Conservation (phyloP, 2,113 vertebrate genomes). For the Periophthalmodon schlosseri region DNA sequence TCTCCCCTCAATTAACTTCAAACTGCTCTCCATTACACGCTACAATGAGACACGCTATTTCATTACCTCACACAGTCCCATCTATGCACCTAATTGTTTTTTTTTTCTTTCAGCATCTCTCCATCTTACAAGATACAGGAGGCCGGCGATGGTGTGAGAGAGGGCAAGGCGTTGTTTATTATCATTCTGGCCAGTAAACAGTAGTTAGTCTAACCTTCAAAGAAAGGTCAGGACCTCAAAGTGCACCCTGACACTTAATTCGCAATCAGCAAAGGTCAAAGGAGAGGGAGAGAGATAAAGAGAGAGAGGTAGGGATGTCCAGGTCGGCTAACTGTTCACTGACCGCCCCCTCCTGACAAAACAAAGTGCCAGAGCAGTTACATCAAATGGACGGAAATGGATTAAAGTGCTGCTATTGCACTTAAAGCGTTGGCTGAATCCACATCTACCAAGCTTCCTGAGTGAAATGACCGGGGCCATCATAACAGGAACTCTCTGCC, state of each 20-base stretch:
- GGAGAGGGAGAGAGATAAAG: conserved; percentile 31
- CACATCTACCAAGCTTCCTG: neutral
- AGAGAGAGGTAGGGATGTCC: conserved; percentile 24
- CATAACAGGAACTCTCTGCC: neutral
- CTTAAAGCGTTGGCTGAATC: conserved; percentile 5
- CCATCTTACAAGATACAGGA: conserved; percentile 39
- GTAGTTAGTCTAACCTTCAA: conserved; percentile 59
- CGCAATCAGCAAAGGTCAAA: conserved; percentile 68
- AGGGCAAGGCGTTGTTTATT: conserved; percentile 46
- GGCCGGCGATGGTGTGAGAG: neutral
- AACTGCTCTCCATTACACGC: conserved; percentile 78
- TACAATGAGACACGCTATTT: conserved; percentile 72
- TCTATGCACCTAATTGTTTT: conserved; percentile 70
- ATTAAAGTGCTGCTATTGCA: conserved; percentile 20
- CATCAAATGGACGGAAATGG: conserved; percentile 8
- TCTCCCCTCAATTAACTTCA: conserved; percentile 79
- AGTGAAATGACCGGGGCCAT: neutral
- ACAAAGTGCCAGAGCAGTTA: conserved; percentile 14
- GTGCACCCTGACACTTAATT: conserved; percentile 55
- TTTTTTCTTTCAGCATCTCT: conserved; percentile 48
- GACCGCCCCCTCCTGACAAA: conserved; percentile 22
- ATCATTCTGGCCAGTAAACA: conserved; percentile 30
- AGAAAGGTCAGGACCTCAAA: conserved; percentile 54
- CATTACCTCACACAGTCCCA: conserved; percentile 70
- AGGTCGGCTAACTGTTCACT: conserved; percentile 48